These are phyloP conservation scores for Chesias legatella DNA, from an alignment of 2,888 invertebrate species.

Conservation along the genomic window DNA sequence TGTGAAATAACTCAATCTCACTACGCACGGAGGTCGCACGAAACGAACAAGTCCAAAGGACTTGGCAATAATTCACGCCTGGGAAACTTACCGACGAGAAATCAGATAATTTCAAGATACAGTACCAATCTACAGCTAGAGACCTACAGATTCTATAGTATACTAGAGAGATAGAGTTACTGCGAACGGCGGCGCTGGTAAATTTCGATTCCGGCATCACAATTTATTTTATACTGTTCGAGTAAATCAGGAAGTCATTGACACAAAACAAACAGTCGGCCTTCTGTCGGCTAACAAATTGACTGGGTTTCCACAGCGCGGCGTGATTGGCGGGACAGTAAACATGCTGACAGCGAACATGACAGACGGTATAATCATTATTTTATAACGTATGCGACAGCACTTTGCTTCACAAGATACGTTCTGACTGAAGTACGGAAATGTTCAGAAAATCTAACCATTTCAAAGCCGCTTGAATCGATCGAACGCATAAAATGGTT, in stretches of 20 bases:
- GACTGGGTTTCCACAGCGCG: constrained; percentile 24
- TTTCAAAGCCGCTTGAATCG: too few relatives aligned
- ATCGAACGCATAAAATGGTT: too few relatives aligned
- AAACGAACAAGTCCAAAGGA: constrained; percentile 22
- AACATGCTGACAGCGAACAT: constrained; percentile 18
- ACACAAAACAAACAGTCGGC: constrained; percentile 23
- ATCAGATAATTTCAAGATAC: constrained; percentile 8
- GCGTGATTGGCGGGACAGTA: constrained; percentile 18
- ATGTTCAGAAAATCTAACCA: constrained; percentile 13
- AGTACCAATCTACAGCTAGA: constrained; percentile 1
- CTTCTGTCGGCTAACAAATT: constrained; percentile 16
- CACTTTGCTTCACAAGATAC: constrained; percentile 31
- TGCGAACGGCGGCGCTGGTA: constrained; percentile 3
- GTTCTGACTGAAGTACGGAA: constrained; percentile 24
- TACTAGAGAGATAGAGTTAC: background rate
- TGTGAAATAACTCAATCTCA: constrained; percentile 13
- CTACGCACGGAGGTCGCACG: constrained; percentile 16
- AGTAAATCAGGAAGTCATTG: constrained; percentile 13
- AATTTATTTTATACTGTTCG: background rate
- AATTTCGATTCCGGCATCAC: constrained; percentile 7
- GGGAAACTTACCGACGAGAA: constrained; percentile 20
- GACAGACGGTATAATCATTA: too few relatives aligned
- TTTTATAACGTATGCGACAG: too few relatives aligned
- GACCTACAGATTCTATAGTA: background rate
- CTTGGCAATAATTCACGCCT: constrained; percentile 15